A percentile compares a stretch with the other conserved stretches of the same genome.
Evolutionary conservation across 2,888 invertebrate genomes (phyloP).

Genomic region (Parelbella ahira): DNA sequence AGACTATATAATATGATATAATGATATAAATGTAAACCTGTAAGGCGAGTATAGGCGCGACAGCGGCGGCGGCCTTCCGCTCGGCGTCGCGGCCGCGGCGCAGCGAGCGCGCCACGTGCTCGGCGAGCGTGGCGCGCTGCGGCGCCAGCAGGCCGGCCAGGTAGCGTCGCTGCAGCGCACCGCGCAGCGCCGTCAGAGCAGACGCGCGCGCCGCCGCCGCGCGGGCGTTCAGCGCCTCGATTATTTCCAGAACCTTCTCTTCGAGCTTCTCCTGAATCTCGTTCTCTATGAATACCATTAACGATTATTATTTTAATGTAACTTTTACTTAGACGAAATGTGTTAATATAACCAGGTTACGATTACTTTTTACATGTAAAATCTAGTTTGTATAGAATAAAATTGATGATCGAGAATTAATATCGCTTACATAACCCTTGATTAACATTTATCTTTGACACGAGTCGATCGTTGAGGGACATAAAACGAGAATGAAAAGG

Average conservation of each 20-base stretch:
- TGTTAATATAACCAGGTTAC: too few relatives aligned
- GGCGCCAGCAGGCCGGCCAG: conserved; percentile 88
- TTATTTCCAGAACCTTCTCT: conserved; percentile 91
- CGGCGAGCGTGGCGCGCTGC: conserved; percentile 89
- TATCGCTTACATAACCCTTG: too few relatives aligned
- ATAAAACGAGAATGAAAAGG: too few relatives aligned
- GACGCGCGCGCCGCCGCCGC: conserved; percentile 90
- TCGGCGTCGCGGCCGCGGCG: conserved; percentile 92
- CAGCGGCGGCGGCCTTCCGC: conserved; percentile 88
- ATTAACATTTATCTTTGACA: too few relatives aligned
- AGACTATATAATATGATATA: too few relatives aligned
- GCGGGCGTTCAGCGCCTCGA: conserved; percentile 94
- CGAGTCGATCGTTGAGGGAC: too few relatives aligned
- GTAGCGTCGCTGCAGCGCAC: conserved; percentile 88
- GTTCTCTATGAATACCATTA: conserved; percentile 78
- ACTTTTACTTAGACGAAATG: too few relatives aligned
- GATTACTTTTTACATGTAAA: too few relatives aligned
- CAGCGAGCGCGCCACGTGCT: conserved; percentile 89
- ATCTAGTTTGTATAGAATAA: too few relatives aligned
- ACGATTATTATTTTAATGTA: too few relatives aligned
- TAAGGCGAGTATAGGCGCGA: conserved; percentile 89
- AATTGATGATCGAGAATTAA: too few relatives aligned
- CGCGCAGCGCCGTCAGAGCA: conserved; percentile 85
- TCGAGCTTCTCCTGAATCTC: conserved; percentile 85
- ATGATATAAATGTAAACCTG: too few relatives aligned